phyloP scores from a whole-genome alignment of 2,888 invertebrate species.

The Caenorhabditis sp. region DNA sequence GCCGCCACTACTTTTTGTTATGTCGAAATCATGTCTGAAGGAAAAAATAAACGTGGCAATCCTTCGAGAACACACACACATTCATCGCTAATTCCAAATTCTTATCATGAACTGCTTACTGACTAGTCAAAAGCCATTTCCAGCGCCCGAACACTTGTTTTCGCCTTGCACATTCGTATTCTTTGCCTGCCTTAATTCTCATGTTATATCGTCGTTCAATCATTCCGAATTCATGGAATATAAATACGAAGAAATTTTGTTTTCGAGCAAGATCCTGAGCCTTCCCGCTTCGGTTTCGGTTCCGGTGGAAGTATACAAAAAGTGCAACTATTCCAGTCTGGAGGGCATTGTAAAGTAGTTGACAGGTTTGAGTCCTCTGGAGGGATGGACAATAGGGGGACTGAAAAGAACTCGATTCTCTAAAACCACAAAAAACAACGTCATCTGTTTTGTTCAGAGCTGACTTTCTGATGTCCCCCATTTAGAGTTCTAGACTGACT shows the following conservation, averaged over 20 bases:
- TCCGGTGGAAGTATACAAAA: background rate
- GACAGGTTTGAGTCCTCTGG: too few relatives aligned
- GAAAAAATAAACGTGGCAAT: background rate
- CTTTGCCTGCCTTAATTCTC: conserved; percentile 51
- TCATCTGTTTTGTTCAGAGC: conserved; percentile 36
- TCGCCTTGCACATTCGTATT: conserved; percentile 59
- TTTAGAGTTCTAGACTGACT: conserved; percentile 24
- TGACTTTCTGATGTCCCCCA: conserved; percentile 15
- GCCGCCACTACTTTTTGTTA: conserved; percentile 11
- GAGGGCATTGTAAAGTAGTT: background rate
- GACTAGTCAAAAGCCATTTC: conserved; percentile 25
- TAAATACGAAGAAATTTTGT: conserved; percentile 55
- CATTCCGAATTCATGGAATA: conserved; percentile 64
- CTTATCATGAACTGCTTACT: conserved; percentile 24
- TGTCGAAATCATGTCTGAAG: conserved; percentile 15
- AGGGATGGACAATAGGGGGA: too few relatives aligned
- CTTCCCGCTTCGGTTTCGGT: background rate
- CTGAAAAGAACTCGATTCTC: background rate
- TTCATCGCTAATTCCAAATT: conserved; percentile 1
- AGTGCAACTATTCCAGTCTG: too few relatives aligned
- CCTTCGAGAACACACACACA: background rate
- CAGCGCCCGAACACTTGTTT: conserved; percentile 52
- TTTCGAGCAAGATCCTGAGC: conserved; percentile 17
- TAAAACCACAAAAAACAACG: background rate
- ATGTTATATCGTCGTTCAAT: conserved; percentile 61